phyloP scores from a whole-genome alignment of 2,797 vertebrate genomes.

The Manis javanica region DNA sequence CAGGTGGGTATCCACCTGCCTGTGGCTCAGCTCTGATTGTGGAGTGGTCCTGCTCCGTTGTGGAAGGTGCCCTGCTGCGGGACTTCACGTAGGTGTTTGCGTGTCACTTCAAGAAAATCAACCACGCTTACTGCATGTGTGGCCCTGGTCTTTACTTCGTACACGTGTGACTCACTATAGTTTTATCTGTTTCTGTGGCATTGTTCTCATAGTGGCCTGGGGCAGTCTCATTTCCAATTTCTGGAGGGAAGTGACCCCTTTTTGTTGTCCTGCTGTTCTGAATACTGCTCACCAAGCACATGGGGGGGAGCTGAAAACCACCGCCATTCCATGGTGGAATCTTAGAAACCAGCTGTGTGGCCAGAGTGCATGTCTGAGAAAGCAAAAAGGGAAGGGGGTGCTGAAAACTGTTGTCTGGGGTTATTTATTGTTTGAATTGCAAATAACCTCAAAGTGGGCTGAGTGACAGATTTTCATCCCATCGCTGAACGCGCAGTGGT shows the following conservation, averaged over 20 bases:
- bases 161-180: accelerated
- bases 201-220: background rate
- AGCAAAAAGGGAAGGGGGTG: background rate
- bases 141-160: accelerated
- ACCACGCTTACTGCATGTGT: accelerated
- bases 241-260: background rate
- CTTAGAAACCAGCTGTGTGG: accelerated
- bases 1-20: slow-evolving; percentile 85
- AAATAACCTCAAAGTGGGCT: background rate
- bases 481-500: background rate
- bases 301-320: background rate
- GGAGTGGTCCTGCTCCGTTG: background rate
- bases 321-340: background rate
- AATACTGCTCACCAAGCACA: background rate
- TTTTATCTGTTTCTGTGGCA: background rate
- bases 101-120: accelerated
- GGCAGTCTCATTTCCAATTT: background rate
- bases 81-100: accelerated
- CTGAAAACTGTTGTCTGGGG: accelerated
- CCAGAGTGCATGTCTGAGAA: background rate
- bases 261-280: background rate
- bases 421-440: background rate
- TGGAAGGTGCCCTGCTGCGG: accelerated
- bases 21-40: accelerated
- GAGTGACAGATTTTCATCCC: accelerated